phyloP scores from a whole-genome alignment of 2,113 vertebrate species.

The Neofelis nebulosa region DNA sequence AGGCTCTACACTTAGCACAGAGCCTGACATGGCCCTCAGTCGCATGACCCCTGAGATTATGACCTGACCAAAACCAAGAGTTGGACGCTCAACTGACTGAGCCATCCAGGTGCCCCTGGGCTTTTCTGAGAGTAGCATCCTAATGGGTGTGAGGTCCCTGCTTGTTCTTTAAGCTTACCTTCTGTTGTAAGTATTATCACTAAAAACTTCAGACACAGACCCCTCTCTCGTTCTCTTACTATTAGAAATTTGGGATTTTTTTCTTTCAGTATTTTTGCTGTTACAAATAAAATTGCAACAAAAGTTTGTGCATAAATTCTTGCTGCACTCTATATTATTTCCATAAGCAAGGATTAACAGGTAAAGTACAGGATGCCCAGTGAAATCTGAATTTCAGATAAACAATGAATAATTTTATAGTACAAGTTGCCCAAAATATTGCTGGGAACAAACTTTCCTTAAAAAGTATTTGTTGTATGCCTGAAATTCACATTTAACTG shows the following conservation, averaged over 20 bases:
- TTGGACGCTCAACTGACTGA: no score
- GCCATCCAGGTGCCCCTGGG: no score
- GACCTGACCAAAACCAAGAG: no score
- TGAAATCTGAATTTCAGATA: constrained; percentile 9
- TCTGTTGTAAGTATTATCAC: background rate
- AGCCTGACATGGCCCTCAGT: no score
- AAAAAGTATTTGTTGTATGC: background rate
- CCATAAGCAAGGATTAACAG: background rate
- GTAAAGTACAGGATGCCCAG: background rate
- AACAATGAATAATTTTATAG: constrained; percentile 24
- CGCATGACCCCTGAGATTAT: no score
- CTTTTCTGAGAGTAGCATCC: background rate
- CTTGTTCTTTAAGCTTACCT: background rate
- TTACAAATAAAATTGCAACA: constrained; percentile 42
- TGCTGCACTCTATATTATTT: constrained; percentile 28
- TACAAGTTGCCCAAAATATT: background rate
- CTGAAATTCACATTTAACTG: background rate
- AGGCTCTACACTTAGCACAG: no score
- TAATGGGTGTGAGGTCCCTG: background rate
- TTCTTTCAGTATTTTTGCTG: constrained; percentile 27
- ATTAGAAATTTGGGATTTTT: background rate
- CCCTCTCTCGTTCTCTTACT: background rate
- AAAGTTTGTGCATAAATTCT: background rate
- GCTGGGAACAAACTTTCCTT: background rate
- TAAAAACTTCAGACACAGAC: background rate